Evolutionary conservation across 1,140 invertebrate species (phyloP), one percentile per base, ranked within the genome.

Genomic region (Lasaia peninsularis): DNA sequence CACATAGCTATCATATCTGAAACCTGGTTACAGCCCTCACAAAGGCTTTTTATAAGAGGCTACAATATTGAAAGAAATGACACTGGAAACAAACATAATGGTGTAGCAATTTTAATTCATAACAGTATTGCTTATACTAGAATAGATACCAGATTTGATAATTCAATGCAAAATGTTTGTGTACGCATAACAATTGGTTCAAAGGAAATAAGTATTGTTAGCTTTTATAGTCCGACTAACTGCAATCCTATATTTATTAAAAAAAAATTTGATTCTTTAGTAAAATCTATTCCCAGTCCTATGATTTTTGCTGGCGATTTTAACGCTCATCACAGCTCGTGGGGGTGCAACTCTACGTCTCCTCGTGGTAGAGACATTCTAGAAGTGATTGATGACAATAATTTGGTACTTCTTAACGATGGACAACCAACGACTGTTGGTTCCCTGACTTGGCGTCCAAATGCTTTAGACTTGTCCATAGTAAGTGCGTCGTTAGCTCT

Each of bases 41-140:
- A 52, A 58, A 28, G 28, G 12, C 28, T 50, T 51, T 31, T 51
- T 34, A 60, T 54, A 28, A 32, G 14, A 52, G 50, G 50, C 7
- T 52, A 52, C n/a, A 28, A 52, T 32, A 52, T 52, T 12, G 28
- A 33, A 52, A 52, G 50, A 52, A 52, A 60, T 49, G 50, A 64
- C 20, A 51, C 21, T 24, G 58, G 40, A 7, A 54, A 49, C 32
- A 49, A 57, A 16, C 55, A 60, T 32, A 65, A 61, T 40, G 55
- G 55, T 9, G 58, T 65, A 31, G 59, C 59, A 9, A 65, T 62
- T 31, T 16, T 65, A 2, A 62, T 62, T 40, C 28, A 54, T 28
- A 52, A 52, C 40, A 51, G 33, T 58, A 31, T 62, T 5, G 10
- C 35, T 16, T 65, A 58, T 56, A 21, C 18, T 14, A 62, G 20